Percentiles rank a stretch among this genome's conserved stretches.
phyloP scores from a whole-genome alignment of 2,797 vertebrate genomes.

The Okamejei kenojei region DNA sequence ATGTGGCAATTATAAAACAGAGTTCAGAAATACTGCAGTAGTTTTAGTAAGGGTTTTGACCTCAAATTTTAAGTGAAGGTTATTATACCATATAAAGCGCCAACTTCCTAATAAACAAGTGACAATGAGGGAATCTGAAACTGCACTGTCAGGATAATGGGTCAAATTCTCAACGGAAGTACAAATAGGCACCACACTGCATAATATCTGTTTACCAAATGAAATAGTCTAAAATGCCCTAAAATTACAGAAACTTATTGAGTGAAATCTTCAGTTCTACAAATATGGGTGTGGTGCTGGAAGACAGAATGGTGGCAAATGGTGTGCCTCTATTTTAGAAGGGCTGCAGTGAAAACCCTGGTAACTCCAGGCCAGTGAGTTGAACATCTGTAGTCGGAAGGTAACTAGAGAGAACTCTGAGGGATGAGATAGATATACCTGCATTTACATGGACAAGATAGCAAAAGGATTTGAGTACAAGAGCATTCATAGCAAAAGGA shows the following conservation, averaged over 20 bases:
- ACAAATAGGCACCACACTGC: not conserved
- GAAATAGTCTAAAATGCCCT: not conserved
- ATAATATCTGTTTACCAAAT: not conserved
- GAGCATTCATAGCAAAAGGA: too few relatives aligned
- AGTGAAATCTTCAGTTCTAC: not conserved
- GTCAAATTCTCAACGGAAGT: conserved; percentile 7
- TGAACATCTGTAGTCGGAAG: too few relatives aligned
- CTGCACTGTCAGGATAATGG: conserved; percentile 26
- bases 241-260: not conserved
- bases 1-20: not conserved
- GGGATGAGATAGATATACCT: too few relatives aligned
- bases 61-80: conserved; percentile 25
- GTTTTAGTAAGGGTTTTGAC: conserved; percentile 6
- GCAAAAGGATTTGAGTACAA: too few relatives aligned
- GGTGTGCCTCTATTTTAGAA: too few relatives aligned
- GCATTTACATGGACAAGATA: too few relatives aligned
- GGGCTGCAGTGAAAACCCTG: too few relatives aligned
- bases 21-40: not conserved
- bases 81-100: not conserved
- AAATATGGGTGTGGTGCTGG: too few relatives aligned
- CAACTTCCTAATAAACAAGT: conserved; percentile 23
- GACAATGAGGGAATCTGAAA: conserved; percentile 29
- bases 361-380: too few relatives aligned
- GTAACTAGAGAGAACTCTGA: too few relatives aligned
- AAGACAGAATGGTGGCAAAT: too few relatives aligned